A percentile compares a stretch with the other conserved stretches of the same genome.
Conservation (phyloP, 1,140 invertebrate genomes). For the Melitaea cinxia region DNA sequence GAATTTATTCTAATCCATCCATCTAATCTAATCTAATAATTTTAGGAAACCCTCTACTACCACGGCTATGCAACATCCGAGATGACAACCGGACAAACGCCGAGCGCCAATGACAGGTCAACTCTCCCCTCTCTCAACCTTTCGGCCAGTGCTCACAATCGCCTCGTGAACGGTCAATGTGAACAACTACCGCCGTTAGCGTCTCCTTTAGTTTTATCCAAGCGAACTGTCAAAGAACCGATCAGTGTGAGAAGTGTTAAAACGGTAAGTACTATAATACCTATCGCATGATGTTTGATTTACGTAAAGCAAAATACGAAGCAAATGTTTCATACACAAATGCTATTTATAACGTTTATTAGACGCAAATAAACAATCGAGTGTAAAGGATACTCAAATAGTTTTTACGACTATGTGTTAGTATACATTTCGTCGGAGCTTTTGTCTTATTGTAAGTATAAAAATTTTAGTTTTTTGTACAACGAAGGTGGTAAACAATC, state of each 20-base stretch:
- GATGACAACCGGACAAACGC: constrained; percentile 61
- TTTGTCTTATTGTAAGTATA: too few species aligned
- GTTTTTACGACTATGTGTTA: too few species aligned
- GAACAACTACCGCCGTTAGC: constrained; percentile 74
- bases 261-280: constrained; percentile 52
- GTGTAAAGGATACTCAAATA: too few species aligned
- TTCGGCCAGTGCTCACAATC: constrained; percentile 57
- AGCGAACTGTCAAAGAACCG: constrained; percentile 56
- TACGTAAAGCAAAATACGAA: background rate
- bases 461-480: too few species aligned
- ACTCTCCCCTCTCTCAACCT: constrained; percentile 66
- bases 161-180: constrained; percentile 61
- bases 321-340: too few species aligned
- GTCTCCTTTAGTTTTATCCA: constrained; percentile 65
- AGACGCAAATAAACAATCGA: too few species aligned
- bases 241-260: constrained; percentile 51
- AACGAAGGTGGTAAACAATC: too few species aligned
- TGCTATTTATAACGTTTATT: too few species aligned
- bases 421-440: too few species aligned
- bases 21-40: background rate
- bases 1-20: too few species aligned
- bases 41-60: constrained; percentile 78
- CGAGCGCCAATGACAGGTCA: constrained; percentile 62
- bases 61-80: constrained; percentile 78
- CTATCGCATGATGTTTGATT: background rate